Evolutionary conservation across 2,888 invertebrate species (phyloP), one percentile per base, ranked within the genome.

Genomic region (Parnassius orleans): DNA sequence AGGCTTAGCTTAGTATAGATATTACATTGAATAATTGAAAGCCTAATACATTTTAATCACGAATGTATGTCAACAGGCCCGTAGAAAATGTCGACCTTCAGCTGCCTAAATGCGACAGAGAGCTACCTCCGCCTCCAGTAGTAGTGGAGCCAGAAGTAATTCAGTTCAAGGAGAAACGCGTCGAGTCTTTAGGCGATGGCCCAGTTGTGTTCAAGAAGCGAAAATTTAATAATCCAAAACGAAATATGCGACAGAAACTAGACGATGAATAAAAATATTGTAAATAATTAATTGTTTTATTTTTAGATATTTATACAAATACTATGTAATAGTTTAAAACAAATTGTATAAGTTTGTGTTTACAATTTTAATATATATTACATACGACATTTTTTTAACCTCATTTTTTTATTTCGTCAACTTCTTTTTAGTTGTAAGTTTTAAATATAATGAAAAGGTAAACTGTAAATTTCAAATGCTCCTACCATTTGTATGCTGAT

Each of bases 181-280:
- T 94, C 0, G 87, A 92, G 12, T 92, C 92, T 41, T 81, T 95
- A 7, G 92, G 90, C 11, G 87, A 63, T 3, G 92, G 87, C 2
- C 92, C 90, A 19, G 89, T 87, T 2, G 92, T 92, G 64, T 96
- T 96, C 76, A 96, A 95, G 74, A 95, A 94, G 75, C 87, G 96
- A 63, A 96, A 95, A 85, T 84, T 95, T 14, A 92, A 89, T 65
- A 89, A 87, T 64, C 76, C 80, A 1, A 94, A 93, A 73, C 92
- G 93, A 69, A 95, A 94, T 76, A 92, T 93, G 64, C 85, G 96
- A 63, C 93, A 94, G 77, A 93, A 95, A 80, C 68, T 92, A 33
- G 93, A 93, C 72, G 94, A 95, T 72, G 94, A 95, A 71, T 94
- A 71, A 84, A 68, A 61, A 60, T 47, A 15, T 10, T 7, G 11